These are phyloP conservation scores for Rotaria magnacalcarata DNA, from an alignment of 2,888 invertebrate genomes.

Conservation along the genomic window DNA sequence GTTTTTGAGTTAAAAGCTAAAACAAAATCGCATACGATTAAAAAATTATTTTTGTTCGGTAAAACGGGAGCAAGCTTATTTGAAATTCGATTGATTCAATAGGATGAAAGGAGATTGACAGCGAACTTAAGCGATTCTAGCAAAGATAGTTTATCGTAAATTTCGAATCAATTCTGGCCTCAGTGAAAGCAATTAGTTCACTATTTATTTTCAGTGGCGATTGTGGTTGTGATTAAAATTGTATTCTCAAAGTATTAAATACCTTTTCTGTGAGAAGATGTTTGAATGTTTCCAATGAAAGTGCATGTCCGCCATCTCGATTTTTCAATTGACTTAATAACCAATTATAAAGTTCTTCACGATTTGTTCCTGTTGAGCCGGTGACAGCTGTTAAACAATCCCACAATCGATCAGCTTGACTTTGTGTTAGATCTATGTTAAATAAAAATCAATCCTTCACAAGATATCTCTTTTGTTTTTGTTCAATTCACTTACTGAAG, in stretches of 20 bases:
- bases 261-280: slow-evolving; percentile 78
- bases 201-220: no score
- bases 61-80: no score
- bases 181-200: no score
- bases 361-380: slow-evolving; percentile 61
- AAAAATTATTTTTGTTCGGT: no score
- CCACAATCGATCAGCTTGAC: slow-evolving; percentile 86
- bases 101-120: no score
- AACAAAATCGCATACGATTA: neutral
- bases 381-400: slow-evolving; percentile 78
- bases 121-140: no score
- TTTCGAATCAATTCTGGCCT: no score
- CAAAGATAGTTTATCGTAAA: no score
- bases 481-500: slow-evolving; percentile 63
- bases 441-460: slow-evolving; percentile 54
- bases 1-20: slow-evolving; percentile 22
- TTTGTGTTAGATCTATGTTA: slow-evolving; percentile 64
- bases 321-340: slow-evolving; percentile 82
- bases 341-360: slow-evolving; percentile 89
- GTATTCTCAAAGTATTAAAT: neutral
- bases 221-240: no score
- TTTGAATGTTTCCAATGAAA: slow-evolving; percentile 78
- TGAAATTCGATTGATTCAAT: no score
- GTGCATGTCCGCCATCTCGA: slow-evolving; percentile 74
- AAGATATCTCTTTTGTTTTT: neutral